A percentile compares a stretch with the other conserved stretches of the same genome.
These are phyloP conservation scores for Drosophila mayaguana DNA, from an alignment of 2,888 invertebrate species.

Conservation along the genomic window DNA sequence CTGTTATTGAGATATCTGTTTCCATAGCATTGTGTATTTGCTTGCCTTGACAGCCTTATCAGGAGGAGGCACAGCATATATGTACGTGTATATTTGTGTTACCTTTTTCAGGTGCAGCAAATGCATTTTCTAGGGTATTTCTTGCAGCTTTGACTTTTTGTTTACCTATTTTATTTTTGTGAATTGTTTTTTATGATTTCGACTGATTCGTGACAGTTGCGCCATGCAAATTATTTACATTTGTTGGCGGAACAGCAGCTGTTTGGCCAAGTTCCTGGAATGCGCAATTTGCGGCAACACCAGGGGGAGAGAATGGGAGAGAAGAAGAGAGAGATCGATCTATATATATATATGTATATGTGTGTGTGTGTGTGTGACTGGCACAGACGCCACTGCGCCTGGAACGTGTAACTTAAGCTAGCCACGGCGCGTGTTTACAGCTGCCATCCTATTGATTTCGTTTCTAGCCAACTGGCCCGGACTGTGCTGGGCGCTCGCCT, in stretches of 20 bases:
- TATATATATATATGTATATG: no score
- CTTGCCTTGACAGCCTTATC: no score
- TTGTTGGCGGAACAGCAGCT: background rate
- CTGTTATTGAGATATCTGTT: no score
- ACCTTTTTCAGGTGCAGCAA: background rate
- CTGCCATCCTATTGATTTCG: slow-evolving; percentile 17
- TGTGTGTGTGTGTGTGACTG: slow-evolving; percentile 1
- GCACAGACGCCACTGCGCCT: slow-evolving; percentile 17
- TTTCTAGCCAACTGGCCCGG: slow-evolving; percentile 39
- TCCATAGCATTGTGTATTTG: no score
- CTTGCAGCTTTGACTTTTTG: background rate
- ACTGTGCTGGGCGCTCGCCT: slow-evolving; percentile 12
- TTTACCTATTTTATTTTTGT: background rate
- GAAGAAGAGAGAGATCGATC: no score
- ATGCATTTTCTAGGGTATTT: background rate
- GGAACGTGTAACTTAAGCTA: slow-evolving; percentile 27
- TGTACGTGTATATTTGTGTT: no score
- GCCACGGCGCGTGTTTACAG: slow-evolving; percentile 28
- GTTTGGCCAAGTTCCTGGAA: slow-evolving; percentile 26
- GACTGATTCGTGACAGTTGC: background rate
- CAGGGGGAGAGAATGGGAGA: no score
- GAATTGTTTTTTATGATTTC: background rate
- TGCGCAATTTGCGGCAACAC: slow-evolving; percentile 10
- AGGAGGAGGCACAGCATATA: no score
- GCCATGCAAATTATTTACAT: background rate